phyloP scores from a whole-genome alignment of 2,797 vertebrate species.

The Falco naumanni region DNA sequence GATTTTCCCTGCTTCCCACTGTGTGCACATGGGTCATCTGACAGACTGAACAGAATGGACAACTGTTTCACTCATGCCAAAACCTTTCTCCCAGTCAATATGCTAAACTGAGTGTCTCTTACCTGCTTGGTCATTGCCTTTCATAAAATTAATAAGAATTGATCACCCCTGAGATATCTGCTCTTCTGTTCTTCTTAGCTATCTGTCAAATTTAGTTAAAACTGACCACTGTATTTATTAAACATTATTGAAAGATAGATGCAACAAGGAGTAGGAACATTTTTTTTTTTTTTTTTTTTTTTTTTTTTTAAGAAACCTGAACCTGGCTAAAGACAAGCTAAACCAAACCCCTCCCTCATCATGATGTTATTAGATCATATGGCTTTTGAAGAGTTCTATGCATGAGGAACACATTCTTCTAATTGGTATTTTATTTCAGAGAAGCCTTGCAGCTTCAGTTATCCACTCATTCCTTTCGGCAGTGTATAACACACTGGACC shows the following conservation, averaged over 20 bases:
- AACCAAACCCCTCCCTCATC: background rate
- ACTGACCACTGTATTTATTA: background rate
- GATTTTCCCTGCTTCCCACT: background rate
- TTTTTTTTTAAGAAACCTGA: background rate
- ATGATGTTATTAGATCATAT: background rate
- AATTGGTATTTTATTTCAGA: background rate
- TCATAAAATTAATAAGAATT: background rate
- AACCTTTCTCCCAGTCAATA: background rate
- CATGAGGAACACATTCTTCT: background rate
- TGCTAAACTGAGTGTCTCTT: background rate
- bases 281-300: background rate
- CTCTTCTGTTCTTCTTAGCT: background rate
- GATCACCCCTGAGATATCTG: background rate
- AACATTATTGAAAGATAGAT: background rate
- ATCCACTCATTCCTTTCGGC: background rate
- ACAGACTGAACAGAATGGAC: background rate
- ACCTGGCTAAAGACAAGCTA: background rate
- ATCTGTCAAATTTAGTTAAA: background rate
- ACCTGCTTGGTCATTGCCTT: background rate
- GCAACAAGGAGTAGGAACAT: background rate
- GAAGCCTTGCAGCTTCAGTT: background rate
- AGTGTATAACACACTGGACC: background rate
- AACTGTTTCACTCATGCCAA: background rate
- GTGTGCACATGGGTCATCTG: background rate
- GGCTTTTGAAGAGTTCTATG: background rate